Percentiles rank a stretch among this genome's conserved stretches.
These are phyloP conservation scores for Trypoxylon attenuatum DNA, from an alignment of 2,888 invertebrate species.

Conservation along the genomic window DNA sequence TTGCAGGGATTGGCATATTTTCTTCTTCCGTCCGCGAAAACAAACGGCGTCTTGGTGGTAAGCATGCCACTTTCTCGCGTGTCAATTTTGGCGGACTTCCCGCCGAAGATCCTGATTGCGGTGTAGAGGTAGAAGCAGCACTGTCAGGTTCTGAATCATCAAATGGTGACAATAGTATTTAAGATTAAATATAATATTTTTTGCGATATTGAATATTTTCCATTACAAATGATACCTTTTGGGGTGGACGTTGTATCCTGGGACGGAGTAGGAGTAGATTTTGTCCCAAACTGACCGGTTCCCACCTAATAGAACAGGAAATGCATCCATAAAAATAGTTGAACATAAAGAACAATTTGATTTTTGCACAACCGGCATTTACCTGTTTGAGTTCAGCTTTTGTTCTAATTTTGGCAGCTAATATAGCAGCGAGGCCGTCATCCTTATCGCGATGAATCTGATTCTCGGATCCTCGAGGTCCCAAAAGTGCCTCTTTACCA, in stretches of 20 bases:
- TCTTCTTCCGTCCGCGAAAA: conserved; percentile 80
- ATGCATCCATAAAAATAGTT: too few relatives aligned
- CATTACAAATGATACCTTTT: too few relatives aligned
- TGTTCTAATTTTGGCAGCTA: conserved; percentile 86
- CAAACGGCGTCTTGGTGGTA: conserved; percentile 75
- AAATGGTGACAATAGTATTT: neutral
- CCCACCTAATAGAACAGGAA: conserved; percentile 56
- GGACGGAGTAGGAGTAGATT: conserved; percentile 52
- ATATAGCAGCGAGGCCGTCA: conserved; percentile 79
- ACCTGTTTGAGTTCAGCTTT: conserved; percentile 87
- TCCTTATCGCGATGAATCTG: conserved; percentile 71
- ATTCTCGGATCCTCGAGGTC: conserved; percentile 66
- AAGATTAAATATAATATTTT: too few relatives aligned
- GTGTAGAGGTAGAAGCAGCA: conserved; percentile 67
- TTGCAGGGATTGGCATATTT: conserved; percentile 55
- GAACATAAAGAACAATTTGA: too few relatives aligned
- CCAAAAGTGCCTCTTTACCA: conserved; percentile 65
- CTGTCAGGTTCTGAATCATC: conserved; percentile 47
- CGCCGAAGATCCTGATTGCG: conserved; percentile 66
- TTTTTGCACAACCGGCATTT: too few relatives aligned
- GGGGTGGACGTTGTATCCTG: conserved; percentile 63
- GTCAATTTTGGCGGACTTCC: conserved; percentile 76
- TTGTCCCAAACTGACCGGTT: conserved; percentile 62
- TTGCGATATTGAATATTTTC: too few relatives aligned
- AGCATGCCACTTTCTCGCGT: conserved; percentile 71